Conservation (phyloP, 2,113 vertebrate genomes). For the Sminthopsis crassicaudata region DNA sequence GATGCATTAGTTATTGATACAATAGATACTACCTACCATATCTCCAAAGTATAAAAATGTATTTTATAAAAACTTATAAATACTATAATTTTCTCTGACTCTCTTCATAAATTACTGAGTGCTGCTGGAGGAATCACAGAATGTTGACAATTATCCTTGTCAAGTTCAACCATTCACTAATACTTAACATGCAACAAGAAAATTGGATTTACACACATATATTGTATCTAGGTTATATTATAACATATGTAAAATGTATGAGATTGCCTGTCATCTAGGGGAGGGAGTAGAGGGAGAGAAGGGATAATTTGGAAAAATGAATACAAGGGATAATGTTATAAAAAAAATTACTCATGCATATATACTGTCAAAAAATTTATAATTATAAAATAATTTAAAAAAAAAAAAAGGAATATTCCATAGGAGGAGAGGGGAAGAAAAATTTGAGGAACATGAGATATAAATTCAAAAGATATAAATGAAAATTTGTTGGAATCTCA, state of each 20-base stretch:
- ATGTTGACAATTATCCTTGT: not conserved
- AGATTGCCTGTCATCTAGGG: no score
- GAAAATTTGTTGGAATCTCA: not conserved
- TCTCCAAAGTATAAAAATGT: not conserved
- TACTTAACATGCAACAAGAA: no score
- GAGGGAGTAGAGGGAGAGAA: no score
- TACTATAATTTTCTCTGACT: not conserved
- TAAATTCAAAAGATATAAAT: not conserved
- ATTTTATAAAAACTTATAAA: not conserved
- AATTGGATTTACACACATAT: no score
- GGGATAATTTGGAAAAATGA: no score
- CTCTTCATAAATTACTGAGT: not conserved
- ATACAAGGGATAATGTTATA: no score
- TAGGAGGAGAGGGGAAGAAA: not conserved
- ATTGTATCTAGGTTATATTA: no score
- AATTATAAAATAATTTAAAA: no score
- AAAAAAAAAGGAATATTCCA: not conserved
- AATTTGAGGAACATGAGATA: not conserved
- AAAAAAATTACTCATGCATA: no score
- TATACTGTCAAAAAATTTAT: no score
- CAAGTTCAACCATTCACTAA: not conserved
- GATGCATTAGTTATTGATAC: not conserved
- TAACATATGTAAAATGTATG: no score
- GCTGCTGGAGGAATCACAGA: not conserved
- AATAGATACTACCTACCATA: not conserved